These are phyloP conservation scores for Acanthosepion lycidas DNA, from an alignment of 2,888 invertebrate species.

Conservation along the genomic window DNA sequence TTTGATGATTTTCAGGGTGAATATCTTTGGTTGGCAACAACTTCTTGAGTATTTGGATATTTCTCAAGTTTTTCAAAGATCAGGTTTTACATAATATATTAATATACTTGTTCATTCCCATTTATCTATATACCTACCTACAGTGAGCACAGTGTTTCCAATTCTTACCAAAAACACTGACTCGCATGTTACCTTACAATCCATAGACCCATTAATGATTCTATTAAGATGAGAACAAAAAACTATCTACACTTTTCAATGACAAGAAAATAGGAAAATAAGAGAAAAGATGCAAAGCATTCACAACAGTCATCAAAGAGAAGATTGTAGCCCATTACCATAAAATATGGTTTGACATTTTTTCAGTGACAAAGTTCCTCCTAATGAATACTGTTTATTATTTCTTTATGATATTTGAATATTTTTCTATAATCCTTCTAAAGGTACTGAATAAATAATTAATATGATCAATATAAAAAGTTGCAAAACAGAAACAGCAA, in stretches of 20 bases:
- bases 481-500: too few species aligned
- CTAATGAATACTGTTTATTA: background rate
- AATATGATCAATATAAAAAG: too few species aligned
- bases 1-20: background rate
- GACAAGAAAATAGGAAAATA: background rate
- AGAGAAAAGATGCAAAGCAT: background rate
- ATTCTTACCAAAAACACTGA: too few species aligned
- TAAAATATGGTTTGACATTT: background rate
- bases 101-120: background rate
- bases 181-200: too few species aligned
- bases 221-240: too few species aligned
- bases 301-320: background rate
- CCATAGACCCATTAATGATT: too few species aligned
- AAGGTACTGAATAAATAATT: background rate
- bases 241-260: too few species aligned
- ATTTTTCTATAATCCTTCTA: background rate
- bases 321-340: background rate
- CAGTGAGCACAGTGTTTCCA: too few species aligned
- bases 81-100: background rate
- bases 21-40: background rate
- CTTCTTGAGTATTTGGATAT: background rate
- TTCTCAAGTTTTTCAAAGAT: background rate
- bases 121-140: too few species aligned
- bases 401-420: background rate
- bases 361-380: background rate